Conservation (phyloP, 1,140 invertebrate genomes). For the Hestina assimilis region DNA sequence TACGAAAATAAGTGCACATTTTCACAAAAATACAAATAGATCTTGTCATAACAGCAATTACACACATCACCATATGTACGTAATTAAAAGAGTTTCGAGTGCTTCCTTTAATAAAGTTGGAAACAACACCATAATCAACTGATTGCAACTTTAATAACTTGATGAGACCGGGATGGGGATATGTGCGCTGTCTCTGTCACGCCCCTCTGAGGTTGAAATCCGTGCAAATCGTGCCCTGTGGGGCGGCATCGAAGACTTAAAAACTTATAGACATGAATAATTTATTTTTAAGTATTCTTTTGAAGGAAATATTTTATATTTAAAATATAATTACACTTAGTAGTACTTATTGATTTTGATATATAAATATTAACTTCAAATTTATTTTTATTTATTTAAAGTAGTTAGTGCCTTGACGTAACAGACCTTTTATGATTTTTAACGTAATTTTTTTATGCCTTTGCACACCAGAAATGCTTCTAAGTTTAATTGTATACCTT, state of each 20-base stretch:
- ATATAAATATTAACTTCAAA: too few relatives aligned
- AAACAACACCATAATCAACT: conserved; percentile 68
- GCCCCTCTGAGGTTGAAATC: conserved; percentile 31
- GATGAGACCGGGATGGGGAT: conserved; percentile 36
- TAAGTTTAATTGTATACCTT: too few relatives aligned
- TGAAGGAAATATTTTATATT: too few relatives aligned
- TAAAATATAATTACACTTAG: too few relatives aligned
- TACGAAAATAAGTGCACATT: background rate
- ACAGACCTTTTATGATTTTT: too few relatives aligned
- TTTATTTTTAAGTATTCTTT: background rate
- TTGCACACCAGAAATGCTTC: too few relatives aligned
- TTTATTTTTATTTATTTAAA: too few relatives aligned
- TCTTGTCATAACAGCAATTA: background rate
- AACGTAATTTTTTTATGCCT: too few relatives aligned
- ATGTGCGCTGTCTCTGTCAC: conserved; percentile 32
- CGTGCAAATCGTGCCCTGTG: conserved; percentile 47
- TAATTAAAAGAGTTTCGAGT: conserved; percentile 57
- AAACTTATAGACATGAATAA: conserved; percentile 25
- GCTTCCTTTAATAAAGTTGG: conserved; percentile 56
- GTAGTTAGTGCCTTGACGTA: too few relatives aligned
- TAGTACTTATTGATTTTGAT: too few relatives aligned
- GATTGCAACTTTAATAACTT: conserved; percentile 71
- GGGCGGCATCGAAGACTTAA: conserved; percentile 33
- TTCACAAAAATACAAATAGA: background rate
- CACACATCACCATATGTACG: conserved; percentile 27